Evolutionary conservation across 2,888 invertebrate genomes (phyloP).

Genomic region (Sylvicola cinctus): DNA sequence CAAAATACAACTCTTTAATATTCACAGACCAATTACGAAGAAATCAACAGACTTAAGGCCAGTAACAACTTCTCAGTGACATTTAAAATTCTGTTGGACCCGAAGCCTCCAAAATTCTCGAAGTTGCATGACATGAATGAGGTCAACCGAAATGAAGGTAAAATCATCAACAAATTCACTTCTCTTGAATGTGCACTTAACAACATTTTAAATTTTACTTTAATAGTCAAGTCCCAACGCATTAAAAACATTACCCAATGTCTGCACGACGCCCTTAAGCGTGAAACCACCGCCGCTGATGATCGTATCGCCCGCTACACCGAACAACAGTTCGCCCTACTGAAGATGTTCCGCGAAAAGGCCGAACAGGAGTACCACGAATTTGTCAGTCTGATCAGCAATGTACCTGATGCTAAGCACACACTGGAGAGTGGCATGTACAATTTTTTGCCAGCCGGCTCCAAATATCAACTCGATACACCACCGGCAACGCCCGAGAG

Average conservation of each 20-base stretch:
- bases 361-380: slow-evolving; percentile 51
- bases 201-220: too few species aligned
- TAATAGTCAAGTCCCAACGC: too few species aligned
- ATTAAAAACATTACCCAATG: slow-evolving; percentile 28
- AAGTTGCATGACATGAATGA: neutral
- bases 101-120: slow-evolving; percentile 22
- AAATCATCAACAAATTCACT: too few species aligned
- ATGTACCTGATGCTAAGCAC: slow-evolving; percentile 4
- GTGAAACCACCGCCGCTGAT: slow-evolving; percentile 48
- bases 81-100: slow-evolving; percentile 45
- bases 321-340: slow-evolving; percentile 50
- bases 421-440: too few species aligned
- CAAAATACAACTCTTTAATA: slow-evolving; percentile 5
- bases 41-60: slow-evolving; percentile 35
- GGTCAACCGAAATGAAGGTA: neutral
- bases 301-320: slow-evolving; percentile 54
- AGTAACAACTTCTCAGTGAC: slow-evolving; percentile 47
- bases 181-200: too few species aligned
- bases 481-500: slow-evolving; percentile 26
- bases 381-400: slow-evolving; percentile 27
- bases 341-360: slow-evolving; percentile 51
- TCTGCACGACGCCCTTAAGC: slow-evolving; percentile 43
- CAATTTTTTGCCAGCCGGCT: too few species aligned
- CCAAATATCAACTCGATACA: slow-evolving; percentile 14
- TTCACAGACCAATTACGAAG: slow-evolving; percentile 35